Evolutionary conservation across 92 coral and sea anemone species (phyloP), one percentile per base, ranked within the genome.

Genomic region (Metridium senile): DNA sequence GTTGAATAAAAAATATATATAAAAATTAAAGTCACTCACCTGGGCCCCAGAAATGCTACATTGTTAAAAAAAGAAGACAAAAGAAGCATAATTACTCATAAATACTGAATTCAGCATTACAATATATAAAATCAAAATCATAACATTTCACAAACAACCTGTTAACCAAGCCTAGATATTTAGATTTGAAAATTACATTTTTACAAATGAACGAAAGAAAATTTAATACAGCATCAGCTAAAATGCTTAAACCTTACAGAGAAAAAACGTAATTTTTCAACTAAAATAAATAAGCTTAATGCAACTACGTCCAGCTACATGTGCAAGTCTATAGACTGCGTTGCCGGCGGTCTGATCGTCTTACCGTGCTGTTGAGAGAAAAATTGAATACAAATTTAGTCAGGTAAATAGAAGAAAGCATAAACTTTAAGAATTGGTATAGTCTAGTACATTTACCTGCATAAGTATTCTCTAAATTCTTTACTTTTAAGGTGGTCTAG

Each of bases 31-130:
- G n/a, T n/a, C 58, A 63, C 87, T 81, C 67, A 94, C 98, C 97
- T 85, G 98, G 98, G 33, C 99, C 99, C 99, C 99, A 95, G 82
- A 95, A 95, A 80, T 95, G 99, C 99, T 95, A 74, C n/a, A 71
- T 20, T 17, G 74, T n/a, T n/a, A n/a, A n/a, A n/a, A n/a, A n/a
- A 65, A 88, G 82, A 57, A 29, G 70, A 28, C 26, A 34, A 80
- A 57, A 39, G 74, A 63, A 71, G 74, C 67, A n/a, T n/a, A n/a
- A n/a, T n/a, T n/a, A n/a, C n/a, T n/a, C n/a, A n/a, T n/a, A n/a
- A n/a, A n/a, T n/a, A n/a, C n/a, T n/a, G n/a, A 64, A 69, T 35
- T 46, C 78, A 25, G 0, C 33, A 27, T 58, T 16, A 47, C 34
- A 31, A 47, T n/a, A 32, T 58, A 71, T 52, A 29, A 39, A 39